A percentile compares a stretch with the other conserved stretches of the same genome.
These are phyloP conservation scores for Heptranchias perlo DNA, from an alignment of 2,113 vertebrate genomes.

Conservation along the genomic window DNA sequence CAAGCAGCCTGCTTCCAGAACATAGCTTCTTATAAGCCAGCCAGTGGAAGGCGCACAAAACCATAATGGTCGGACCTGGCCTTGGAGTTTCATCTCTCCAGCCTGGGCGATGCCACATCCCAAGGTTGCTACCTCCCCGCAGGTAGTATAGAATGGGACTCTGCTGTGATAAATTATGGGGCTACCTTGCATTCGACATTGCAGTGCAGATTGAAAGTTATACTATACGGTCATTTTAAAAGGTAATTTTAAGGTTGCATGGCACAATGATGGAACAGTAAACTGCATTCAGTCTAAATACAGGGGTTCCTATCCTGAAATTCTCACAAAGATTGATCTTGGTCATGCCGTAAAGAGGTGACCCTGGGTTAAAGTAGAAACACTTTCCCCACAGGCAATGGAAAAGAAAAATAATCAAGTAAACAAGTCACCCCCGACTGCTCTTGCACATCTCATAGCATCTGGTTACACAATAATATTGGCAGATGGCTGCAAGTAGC, in stretches of 20 bases:
- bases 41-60: neutral
- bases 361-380: neutral
- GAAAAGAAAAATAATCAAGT: neutral
- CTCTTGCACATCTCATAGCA: neutral
- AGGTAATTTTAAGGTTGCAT: neutral
- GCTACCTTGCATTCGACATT: neutral
- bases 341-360: neutral
- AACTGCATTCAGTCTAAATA: neutral
- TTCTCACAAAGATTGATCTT: neutral
- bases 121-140: neutral
- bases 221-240: neutral
- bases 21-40: neutral
- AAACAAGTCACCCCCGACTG: neutral
- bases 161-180: neutral
- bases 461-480: neutral
- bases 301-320: neutral
- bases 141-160: neutral
- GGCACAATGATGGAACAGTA: neutral
- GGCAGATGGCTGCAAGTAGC: neutral
- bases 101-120: neutral
- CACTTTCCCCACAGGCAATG: neutral
- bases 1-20: no score
- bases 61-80: neutral
- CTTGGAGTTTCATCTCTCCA: neutral
- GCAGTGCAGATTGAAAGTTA: neutral